A percentile compares a stretch with the other conserved stretches of the same genome.
These are phyloP conservation scores for Pungitius pungitius DNA, from an alignment of 2,113 vertebrate species.

Conservation along the genomic window DNA sequence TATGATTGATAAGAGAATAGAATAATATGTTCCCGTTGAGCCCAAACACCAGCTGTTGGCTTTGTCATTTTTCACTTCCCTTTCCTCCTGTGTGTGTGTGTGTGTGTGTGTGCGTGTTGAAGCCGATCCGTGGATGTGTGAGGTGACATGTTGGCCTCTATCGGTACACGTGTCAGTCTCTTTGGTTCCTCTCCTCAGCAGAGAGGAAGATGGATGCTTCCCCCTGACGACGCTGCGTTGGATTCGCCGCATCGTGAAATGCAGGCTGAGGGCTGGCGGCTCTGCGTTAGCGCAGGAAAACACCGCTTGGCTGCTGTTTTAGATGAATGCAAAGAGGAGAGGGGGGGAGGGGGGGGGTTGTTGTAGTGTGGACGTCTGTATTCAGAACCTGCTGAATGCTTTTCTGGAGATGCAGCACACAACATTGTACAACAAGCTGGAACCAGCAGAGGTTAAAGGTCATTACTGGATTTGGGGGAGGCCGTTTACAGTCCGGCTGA, in stretches of 20 bases:
- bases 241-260: conserved; percentile 40
- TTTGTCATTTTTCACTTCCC: not conserved
- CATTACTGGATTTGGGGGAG: not conserved
- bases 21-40: not conserved
- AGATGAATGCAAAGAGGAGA: conserved; percentile 39
- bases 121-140: not conserved
- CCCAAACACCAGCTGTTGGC: not conserved
- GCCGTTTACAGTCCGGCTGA: not conserved
- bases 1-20: not conserved
- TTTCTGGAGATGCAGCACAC: conserved; percentile 1
- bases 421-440: not conserved
- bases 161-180: not conserved
- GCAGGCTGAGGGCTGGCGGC: conserved; percentile 50
- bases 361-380: not conserved
- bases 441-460: not conserved
- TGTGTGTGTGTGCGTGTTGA: not conserved
- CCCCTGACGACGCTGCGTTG: too few species aligned
- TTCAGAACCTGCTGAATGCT: conserved; percentile 32
- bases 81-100: not conserved
- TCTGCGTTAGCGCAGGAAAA: conserved; percentile 52
- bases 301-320: conserved; percentile 35
- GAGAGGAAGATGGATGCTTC: conserved; percentile 38
- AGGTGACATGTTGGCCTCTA: conserved; percentile 23
- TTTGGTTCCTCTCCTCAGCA: not conserved
- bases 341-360: conserved; percentile 15